These are phyloP conservation scores for Parotia lawesii DNA, from an alignment of 2,113 vertebrate species.

Conservation along the genomic window DNA sequence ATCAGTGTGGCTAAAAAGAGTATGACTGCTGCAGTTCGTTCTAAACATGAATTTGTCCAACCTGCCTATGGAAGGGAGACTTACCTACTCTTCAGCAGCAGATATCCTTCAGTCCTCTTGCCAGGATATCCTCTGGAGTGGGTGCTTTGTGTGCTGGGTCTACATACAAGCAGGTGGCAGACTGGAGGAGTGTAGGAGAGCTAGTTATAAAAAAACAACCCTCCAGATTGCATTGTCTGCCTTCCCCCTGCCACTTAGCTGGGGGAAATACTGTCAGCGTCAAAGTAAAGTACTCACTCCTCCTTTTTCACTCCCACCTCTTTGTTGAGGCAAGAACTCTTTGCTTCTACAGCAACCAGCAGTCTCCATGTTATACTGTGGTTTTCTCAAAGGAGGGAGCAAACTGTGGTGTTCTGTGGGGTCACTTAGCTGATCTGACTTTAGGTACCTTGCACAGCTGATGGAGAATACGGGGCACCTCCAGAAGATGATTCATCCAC, in stretches of 20 bases:
- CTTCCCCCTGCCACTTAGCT: neutral
- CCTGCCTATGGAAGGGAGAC: neutral
- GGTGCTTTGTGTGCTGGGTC: conserved; percentile 49
- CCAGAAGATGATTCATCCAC: neutral
- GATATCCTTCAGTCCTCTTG: conserved; percentile 7
- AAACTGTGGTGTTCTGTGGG: neutral
- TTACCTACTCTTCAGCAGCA: conserved; percentile 8
- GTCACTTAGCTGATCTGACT: neutral
- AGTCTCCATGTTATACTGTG: neutral
- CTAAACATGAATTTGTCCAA: neutral
- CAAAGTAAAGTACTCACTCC: conserved; percentile 27
- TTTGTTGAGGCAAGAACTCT: conserved; percentile 40
- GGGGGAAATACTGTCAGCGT: conserved; percentile 43
- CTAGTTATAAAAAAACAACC: conserved; percentile 6
- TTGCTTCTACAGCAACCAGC: neutral
- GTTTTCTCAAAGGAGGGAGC: neutral
- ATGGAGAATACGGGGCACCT: neutral
- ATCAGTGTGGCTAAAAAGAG: neutral
- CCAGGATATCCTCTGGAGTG: conserved; percentile 25
- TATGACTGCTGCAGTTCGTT: neutral
- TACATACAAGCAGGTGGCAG: conserved; percentile 52
- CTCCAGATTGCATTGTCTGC: conserved; percentile 68
- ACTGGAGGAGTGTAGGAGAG: conserved; percentile 64
- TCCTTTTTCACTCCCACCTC: conserved; percentile 47
- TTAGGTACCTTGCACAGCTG: neutral